These are phyloP conservation scores for Girardinus metallicus DNA, from an alignment of 2,797 vertebrate genomes.

Conservation along the genomic window DNA sequence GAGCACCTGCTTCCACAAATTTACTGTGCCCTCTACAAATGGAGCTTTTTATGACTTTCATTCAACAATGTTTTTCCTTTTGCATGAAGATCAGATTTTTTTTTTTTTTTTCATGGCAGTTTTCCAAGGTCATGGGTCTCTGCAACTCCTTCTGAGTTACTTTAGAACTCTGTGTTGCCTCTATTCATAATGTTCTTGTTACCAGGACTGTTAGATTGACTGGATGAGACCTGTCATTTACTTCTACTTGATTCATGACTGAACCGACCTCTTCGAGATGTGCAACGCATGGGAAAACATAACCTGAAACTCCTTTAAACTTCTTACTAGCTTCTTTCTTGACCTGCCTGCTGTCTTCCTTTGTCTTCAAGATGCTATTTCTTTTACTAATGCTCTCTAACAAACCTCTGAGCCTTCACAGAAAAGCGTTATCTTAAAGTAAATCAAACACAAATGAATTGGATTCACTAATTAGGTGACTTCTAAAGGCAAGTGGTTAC, in stretches of 20 bases:
- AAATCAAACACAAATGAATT: not conserved
- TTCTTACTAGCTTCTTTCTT: not conserved
- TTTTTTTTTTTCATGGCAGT: too few relatives aligned
- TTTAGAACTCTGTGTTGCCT: not conserved
- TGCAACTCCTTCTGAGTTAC: not conserved
- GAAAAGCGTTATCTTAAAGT: not conserved
- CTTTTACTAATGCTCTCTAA: not conserved
- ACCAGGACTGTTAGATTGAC: not conserved
- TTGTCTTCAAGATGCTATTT: not conserved
- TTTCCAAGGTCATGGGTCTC: not conserved
- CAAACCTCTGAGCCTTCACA: not conserved
- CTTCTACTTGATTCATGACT: not conserved
- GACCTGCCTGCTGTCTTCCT: not conserved
- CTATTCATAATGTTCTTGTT: not conserved
- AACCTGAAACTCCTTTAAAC: not conserved
- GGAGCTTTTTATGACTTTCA: not conserved
- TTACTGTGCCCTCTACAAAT: not conserved
- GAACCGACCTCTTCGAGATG: not conserved
- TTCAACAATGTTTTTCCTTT: not conserved
- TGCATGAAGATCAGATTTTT: not conserved
- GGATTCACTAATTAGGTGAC: not conserved
- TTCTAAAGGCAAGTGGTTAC: not conserved
- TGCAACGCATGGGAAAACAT: not conserved
- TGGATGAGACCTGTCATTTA: not conserved
- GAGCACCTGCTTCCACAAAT: not conserved